Base-by-base conservation (phyloP, 2,888 invertebrate genomes). In the Syritta pipiens region DNA sequence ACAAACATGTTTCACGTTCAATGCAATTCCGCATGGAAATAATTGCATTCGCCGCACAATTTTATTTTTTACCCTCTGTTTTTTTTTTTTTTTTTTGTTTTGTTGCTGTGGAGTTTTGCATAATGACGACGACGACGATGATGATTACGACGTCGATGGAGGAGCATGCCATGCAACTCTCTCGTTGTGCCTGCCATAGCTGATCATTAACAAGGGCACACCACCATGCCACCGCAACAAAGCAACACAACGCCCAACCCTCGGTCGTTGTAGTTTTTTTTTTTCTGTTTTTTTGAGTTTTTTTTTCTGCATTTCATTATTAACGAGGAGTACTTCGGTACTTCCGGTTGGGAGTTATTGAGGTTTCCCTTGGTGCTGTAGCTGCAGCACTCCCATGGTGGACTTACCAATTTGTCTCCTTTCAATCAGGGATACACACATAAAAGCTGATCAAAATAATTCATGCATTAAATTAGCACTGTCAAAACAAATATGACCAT, bases 401-500 rank as follows among this genome's bases (percentile, higher is more conserved):
- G 10, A 63, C 62, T 35, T 37, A 72, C 32, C 74, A 79, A 74
- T 79, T 79, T 79, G 74, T 79, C 62, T 42, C 67, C n/a, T n/a
- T n/a, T 44, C 67, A 68, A 74, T 77, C 79, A 62, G 67, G 44
- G 62, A 62, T 55, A 42, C 57, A 59, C 67, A 57, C 17, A n/a
- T 48, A 67, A 65, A 69, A 62, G 46, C 30, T 30, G 74, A 79
- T 79, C 62, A 62, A 62, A 74, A 74, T 79, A 79, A 67, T 46
- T 79, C 79, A 74, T 79, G 79, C 79, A 68, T 79, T 68, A 79
- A 79, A 79, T 79, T 79, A 62, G 79, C 79, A 68, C 79, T 79
- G 79, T 79, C 79, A 79, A 74, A 79, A 79, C 79, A 79, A 77
- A 79, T 79, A 60, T 60, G 32, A 74, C 62, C 76, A 77, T 65